Base-by-base conservation (phyloP, 1,140 invertebrate genomes). In the Drosophila aff. region DNA sequence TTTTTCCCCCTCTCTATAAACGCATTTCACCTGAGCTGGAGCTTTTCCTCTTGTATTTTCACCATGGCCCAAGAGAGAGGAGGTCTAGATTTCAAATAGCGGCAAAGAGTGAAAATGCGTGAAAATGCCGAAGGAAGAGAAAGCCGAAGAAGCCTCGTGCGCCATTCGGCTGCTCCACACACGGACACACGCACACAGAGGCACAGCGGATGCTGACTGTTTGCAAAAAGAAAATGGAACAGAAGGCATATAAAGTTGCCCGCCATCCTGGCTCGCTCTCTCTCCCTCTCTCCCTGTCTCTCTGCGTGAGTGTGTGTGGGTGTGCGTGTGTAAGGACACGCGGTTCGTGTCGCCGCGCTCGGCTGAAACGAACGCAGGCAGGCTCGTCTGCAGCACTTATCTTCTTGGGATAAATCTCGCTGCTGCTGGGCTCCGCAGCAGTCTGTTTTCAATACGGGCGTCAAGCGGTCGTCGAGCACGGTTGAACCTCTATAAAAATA, bases 371-470 rank as follows among this genome's bases (percentile, higher is more conserved):
- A 57, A 44, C 47, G 75, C 28, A 53, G 66, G 55, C 55, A 44
- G 71, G 15, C 72, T 58, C 43, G 64, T 60, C 64, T 50, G 63
- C 75, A 68, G 62, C 68, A 79, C 62, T 59, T 81, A 91, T 91
- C 86, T 90, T 77, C 82, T 75, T 69, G 86, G 86, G 86, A 90
- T 90, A 90, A 90, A 90, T 90, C 86, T 91, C 66, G 79, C 62
- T 74, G 63, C 77, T 82, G 78, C 64, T 55, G 52, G 52, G 62
- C 71, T 52, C 69, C 82, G 79, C 87, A 80, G 82, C 86, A 90
- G 86, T 90, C 86, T 91, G 86, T 90, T 90, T 90, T 81, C 82
- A 57, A 91, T 82, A 91, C 86, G 86, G 86, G 86, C 86, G 86
- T 91, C 80, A 91, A 90, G 79, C 86, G 86, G 86, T 90, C 80